Evolutionary conservation across 2,888 invertebrate genomes (phyloP), one percentile per base, ranked within the genome.

Genomic region (Dasysyrphus albostriatus): DNA sequence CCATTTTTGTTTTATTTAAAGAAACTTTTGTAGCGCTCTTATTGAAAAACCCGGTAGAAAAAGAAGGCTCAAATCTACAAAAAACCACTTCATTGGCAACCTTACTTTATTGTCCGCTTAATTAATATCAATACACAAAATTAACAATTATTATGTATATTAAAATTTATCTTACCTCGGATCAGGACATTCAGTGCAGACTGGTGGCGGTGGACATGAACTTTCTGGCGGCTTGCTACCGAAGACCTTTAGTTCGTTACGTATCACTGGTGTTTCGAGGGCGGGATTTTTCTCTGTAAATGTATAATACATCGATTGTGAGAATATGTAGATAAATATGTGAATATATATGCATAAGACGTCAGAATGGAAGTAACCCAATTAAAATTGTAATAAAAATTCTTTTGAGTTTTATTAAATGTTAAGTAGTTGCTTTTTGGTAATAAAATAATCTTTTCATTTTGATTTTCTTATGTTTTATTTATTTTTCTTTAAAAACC

Each of bases 111-210:
- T 37, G 54, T 6, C 10, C 37, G 14, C 37, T 61, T 47, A 61
- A 39, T 39, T 47, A 61, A 39, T 39, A 75, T 58, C 39, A 75
- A 74, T 56, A 14, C 5, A n/a, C 1, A 49, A 19, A 34, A 70
- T 74, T 80, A 70, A 78, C 63, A 77, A 85, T 81, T 58, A 58
- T 32, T 32, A 32, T 7, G 7, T 32, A 32, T 75, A 65, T 65
- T 75, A 29, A 63, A 69, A 82, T 65, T 90, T 90, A 89, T 91
- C 91, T 88, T 91, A 93, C 90, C 91, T 91, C 9, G 93, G 91
- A 88, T 93, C 94, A 5, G 94, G 94, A 90, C 96, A 96, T 88
- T 94, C 94, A 16, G 94, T 94, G 89, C 96, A 96, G 16, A 93
- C 93, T 5, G 94, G 93, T 59, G 93, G 92, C 37, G 93, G 94